phyloP scores from a whole-genome alignment of 2,797 vertebrate species.

The Ibycter americanus region DNA sequence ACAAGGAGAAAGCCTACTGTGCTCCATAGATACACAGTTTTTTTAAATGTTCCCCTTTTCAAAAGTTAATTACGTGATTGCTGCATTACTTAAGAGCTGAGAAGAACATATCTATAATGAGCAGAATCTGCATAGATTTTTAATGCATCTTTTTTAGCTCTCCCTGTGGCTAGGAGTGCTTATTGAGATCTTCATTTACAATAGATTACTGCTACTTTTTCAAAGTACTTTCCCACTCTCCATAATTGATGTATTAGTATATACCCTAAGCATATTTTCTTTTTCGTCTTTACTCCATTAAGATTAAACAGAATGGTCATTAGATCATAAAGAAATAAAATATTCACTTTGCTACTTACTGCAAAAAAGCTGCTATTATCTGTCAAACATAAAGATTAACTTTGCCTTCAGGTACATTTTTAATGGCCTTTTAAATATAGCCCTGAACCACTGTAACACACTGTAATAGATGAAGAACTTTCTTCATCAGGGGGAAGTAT shows the following conservation, averaged over 20 bases:
- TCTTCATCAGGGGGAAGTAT: not conserved
- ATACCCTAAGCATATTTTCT: slow-evolving; percentile 34
- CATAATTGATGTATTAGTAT: slow-evolving; percentile 42
- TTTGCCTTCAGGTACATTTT: slow-evolving; percentile 64
- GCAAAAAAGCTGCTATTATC: slow-evolving; percentile 53
- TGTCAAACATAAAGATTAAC: slow-evolving; percentile 67
- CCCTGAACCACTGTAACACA: not conserved
- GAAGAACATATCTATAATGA: slow-evolving; percentile 38
- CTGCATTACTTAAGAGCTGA: slow-evolving; percentile 43
- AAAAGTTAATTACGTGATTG: slow-evolving; percentile 56
- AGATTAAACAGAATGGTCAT: slow-evolving; percentile 62
- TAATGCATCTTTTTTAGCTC: slow-evolving; percentile 38
- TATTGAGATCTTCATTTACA: slow-evolving; percentile 48
- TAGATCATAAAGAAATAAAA: slow-evolving; percentile 68
- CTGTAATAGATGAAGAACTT: not conserved
- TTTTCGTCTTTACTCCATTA: slow-evolving; percentile 37
- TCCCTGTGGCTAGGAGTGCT: slow-evolving; percentile 38
- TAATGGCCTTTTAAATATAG: slow-evolving; percentile 58
- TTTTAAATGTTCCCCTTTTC: slow-evolving; percentile 31
- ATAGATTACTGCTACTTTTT: slow-evolving; percentile 45
- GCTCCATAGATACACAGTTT: not conserved
- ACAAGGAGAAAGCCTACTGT: not conserved
- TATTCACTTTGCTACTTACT: slow-evolving; percentile 37
- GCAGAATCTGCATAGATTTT: slow-evolving; percentile 27
- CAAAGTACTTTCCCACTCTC: slow-evolving; percentile 27